phyloP scores from a whole-genome alignment of 2,888 invertebrate genomes.

The Nemurella pictetii region DNA sequence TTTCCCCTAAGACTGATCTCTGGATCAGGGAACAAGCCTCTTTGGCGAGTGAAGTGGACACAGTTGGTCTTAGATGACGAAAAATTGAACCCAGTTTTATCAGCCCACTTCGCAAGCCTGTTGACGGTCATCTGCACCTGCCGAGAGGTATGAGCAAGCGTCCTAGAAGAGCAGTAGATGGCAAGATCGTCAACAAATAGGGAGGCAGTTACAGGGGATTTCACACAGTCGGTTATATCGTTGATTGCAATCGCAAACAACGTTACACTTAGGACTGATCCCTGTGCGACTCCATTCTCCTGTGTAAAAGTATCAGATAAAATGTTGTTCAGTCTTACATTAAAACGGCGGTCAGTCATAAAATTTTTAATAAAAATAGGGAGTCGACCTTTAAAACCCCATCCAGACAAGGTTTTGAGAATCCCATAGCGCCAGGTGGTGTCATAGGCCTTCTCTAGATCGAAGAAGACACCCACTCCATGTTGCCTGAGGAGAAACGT shows the following conservation, averaged over 20 bases:
- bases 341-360: conserved; percentile 31
- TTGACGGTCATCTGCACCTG: conserved; percentile 22
- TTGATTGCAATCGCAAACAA: conserved; percentile 35
- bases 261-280: conserved; percentile 33
- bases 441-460: conserved; percentile 40
- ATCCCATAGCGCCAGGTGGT: conserved; percentile 40
- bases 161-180: conserved; percentile 23
- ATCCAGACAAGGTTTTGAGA: conserved; percentile 32
- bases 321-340: conserved; percentile 18
- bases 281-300: conserved; percentile 36
- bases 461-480: conserved; percentile 43
- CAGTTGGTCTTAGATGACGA: conserved; percentile 27
- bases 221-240: conserved; percentile 26
- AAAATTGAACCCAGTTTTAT: conserved; percentile 25
- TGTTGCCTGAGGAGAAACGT: conserved; percentile 42
- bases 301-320: conserved; percentile 11
- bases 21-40: conserved; percentile 17
- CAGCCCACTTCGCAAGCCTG: conserved; percentile 20
- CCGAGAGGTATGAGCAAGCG: background rate
- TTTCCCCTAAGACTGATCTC: conserved; percentile 18
- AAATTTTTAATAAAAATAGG: conserved; percentile 36
- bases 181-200: conserved; percentile 34
- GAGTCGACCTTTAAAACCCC: conserved; percentile 39
- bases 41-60: conserved; percentile 26
- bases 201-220: conserved; percentile 23